A percentile compares a stretch with the other conserved stretches of the same genome.
Conservation (phyloP, 2,797 vertebrate genomes). For the Poeciliopsis gracilis region DNA sequence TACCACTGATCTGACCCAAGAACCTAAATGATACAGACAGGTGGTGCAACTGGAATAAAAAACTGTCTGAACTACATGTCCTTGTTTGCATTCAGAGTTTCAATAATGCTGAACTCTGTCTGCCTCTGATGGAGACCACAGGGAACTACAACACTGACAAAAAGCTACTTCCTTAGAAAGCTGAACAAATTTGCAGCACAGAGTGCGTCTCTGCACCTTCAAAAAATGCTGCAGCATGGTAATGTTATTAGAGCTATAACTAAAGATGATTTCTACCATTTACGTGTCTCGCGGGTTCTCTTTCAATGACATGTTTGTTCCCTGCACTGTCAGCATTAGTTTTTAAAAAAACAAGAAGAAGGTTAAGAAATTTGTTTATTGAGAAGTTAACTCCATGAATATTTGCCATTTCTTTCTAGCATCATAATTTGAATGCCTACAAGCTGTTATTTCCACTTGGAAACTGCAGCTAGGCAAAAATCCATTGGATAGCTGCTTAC, state of each 20-base stretch:
- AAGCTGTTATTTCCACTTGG: not conserved
- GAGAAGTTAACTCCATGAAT: not conserved
- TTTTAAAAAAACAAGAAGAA: not conserved
- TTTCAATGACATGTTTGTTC: not conserved
- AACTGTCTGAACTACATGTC: slow-evolving; percentile 9
- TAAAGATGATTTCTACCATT: not conserved
- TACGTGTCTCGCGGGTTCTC: not conserved
- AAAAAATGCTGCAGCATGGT: not conserved
- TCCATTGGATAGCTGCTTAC: not conserved
- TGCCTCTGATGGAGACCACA: slow-evolving; percentile 53
- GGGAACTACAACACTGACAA: slow-evolving; percentile 35
- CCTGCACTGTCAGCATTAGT: not conserved
- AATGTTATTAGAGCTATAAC: not conserved
- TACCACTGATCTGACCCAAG: slow-evolving; percentile 34
- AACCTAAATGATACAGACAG: slow-evolving; percentile 62
- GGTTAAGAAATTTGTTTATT: not conserved
- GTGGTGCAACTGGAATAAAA: slow-evolving; percentile 40
- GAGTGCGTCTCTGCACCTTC: not conserved
- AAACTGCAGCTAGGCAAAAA: not conserved
- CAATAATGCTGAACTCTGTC: slow-evolving; percentile 45
- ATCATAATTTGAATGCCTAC: not conserved
- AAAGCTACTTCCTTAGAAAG: slow-evolving; percentile 7
- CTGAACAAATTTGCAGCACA: not conserved
- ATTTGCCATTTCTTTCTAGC: not conserved
- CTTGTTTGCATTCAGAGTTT: not conserved